These are phyloP conservation scores for Anoplophora glabripennis DNA, from an alignment of 1,140 invertebrate genomes.

Conservation along the genomic window DNA sequence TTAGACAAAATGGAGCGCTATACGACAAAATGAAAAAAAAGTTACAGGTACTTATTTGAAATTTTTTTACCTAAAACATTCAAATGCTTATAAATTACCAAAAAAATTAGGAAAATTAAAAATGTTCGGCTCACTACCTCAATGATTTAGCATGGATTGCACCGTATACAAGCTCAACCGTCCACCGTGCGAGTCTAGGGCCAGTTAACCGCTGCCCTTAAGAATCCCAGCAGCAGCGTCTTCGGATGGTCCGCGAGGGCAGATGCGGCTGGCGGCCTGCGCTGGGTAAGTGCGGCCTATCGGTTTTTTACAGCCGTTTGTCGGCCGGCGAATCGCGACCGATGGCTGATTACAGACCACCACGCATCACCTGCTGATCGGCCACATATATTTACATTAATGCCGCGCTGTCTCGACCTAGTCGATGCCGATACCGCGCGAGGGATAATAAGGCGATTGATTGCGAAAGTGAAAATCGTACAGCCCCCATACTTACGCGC, in stretches of 20 bases:
- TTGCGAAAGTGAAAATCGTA: not conserved
- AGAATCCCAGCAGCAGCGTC: not conserved
- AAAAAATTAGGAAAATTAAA: too few species aligned
- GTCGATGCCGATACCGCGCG: not conserved
- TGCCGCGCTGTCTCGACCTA: conserved; percentile 13
- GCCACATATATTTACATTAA: conserved; percentile 42
- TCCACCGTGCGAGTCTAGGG: too few species aligned
- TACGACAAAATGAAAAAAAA: too few species aligned
- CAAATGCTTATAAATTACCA: too few species aligned
- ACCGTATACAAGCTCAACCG: too few species aligned
- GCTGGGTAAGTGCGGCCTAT: conserved; percentile 33
- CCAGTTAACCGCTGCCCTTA: not conserved
- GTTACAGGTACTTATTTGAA: too few species aligned
- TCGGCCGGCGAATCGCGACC: conserved; percentile 38
- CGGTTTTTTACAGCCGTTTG: conserved; percentile 35
- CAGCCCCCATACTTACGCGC: not conserved
- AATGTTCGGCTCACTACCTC: too few species aligned
- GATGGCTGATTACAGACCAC: conserved; percentile 40
- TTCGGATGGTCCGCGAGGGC: conserved; percentile 15
- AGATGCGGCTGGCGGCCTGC: conserved; percentile 29
- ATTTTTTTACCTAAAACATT: too few species aligned
- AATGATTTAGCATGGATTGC: too few species aligned
- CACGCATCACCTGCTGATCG: conserved; percentile 36
- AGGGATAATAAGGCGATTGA: not conserved
- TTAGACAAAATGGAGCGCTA: too few species aligned